These are phyloP conservation scores for Nesogale talazaci DNA, from an alignment of 2,113 vertebrate genomes.

Conservation along the genomic window DNA sequence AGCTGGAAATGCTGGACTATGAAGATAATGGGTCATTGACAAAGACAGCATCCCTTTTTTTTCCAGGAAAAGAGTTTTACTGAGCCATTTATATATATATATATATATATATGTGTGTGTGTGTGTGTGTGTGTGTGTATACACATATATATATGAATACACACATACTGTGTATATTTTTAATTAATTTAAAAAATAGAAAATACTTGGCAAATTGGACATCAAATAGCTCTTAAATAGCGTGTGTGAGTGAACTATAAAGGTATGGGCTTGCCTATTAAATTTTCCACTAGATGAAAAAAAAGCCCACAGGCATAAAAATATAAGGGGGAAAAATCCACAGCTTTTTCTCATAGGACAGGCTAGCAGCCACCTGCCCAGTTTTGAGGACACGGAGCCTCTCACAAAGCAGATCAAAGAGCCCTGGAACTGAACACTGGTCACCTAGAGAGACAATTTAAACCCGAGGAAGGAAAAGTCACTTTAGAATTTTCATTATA, in stretches of 20 bases:
- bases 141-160: too few species aligned
- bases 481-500: neutral
- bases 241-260: slow-evolving; percentile 14
- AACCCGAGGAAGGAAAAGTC: neutral
- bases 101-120: too few species aligned
- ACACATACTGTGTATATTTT: too few species aligned
- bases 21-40: slow-evolving; percentile 1
- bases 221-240: slow-evolving; percentile 20
- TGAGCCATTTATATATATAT: neutral
- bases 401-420: slow-evolving; percentile 56
- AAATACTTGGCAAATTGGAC: neutral
- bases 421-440: neutral
- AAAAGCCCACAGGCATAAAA: slow-evolving; percentile 35
- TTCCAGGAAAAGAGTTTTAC: slow-evolving; percentile 44
- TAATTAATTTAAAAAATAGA: neutral
- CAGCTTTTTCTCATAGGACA: neutral
- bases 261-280: neutral
- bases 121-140: too few species aligned
- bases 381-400: neutral
- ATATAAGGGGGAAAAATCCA: slow-evolving; percentile 22
- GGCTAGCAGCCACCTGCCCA: neutral
- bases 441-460: slow-evolving; percentile 6
- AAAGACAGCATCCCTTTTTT: slow-evolving; percentile 8
- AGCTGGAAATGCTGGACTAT: neutral
- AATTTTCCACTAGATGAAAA: slow-evolving; percentile 52